Base-by-base conservation (phyloP, 1,140 invertebrate genomes). In the Parapsyche elsis region DNA sequence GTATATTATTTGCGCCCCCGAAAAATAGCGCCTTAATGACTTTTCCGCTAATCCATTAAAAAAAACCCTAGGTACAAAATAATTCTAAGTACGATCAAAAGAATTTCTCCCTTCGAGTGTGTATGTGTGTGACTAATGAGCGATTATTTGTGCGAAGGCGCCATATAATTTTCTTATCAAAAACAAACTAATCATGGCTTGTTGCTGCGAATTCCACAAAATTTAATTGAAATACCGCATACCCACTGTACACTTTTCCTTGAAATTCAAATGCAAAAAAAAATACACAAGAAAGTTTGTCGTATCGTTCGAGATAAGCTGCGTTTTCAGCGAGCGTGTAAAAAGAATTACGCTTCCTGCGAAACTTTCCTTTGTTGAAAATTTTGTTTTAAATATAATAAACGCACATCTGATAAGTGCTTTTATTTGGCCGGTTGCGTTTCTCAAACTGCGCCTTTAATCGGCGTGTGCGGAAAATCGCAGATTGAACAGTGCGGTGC, bases 41-140 rank as follows among this genome's bases (percentile, higher is more conserved):
- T 67, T 71, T 78, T 78, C 59, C 44, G 38, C 26, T 46, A 67
- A 67, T 67, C 24, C 49, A 76, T 76, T 78, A 78, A 44, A 38
- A 38, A 38, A 38, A 38, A 38, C 49, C 49, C 49, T 53, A 2
- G 10, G 16, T 53, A 38, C 30, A 38, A 38, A 38, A 7, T 38
- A 38, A n/a, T 38, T 38, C 30, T 38, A 38, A 38, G 30, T 38
- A 7, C 30, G 30, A 38, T 38, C 30, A 38, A 38, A 38, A 38
- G 30, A 38, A 38, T 38, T 38, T 38, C 30, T 9, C 57, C 5
- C 5, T 19, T 61, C 16, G 9, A 61, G 57, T 19, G 14, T 61
- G 57, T 21, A 21, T 19, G 14, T 61, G 21, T 38, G 30, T 38
- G 30, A 38, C 30, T 38, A 38, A 38, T 38, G 30, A 38, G 30